Conservation (phyloP, 2,888 invertebrate genomes). For the Andrena camellia region DNA sequence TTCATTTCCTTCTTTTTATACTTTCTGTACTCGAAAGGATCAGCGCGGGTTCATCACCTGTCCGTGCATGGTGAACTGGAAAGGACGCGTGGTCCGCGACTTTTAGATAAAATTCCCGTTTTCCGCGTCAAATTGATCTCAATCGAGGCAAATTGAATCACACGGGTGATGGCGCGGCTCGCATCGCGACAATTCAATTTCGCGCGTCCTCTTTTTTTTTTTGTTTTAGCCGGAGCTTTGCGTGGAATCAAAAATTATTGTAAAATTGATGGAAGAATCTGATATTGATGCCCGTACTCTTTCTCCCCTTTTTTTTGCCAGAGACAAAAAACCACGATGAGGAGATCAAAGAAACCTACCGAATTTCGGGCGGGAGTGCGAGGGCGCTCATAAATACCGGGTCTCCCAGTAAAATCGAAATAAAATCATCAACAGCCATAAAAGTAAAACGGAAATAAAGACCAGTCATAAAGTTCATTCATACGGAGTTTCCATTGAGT, state of each 20-base stretch:
- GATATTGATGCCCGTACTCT: neutral
- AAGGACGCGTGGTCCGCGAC: neutral
- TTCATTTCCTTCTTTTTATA: neutral
- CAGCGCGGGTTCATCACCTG: neutral
- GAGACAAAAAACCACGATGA: conserved; percentile 22
- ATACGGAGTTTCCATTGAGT: conserved; percentile 75
- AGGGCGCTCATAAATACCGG: conserved; percentile 74
- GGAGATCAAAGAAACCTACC: conserved; percentile 78
- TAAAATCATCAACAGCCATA: conserved; percentile 79
- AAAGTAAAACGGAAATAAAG: conserved; percentile 75
- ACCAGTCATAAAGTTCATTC: conserved; percentile 82
- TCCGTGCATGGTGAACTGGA: neutral
- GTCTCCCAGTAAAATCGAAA: conserved; percentile 80
- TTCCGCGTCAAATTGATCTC: conserved; percentile 31
- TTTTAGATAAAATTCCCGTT: conserved; percentile 18
- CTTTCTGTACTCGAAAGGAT: neutral
- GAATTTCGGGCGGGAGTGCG: conserved; percentile 70
- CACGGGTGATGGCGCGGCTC: conserved; percentile 17
- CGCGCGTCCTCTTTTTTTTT: neutral
- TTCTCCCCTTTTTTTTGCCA: neutral
- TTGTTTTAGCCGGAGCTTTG: neutral
- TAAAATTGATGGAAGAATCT: conserved; percentile 36
- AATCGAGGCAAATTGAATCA: conserved; percentile 42
- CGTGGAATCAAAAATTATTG: conserved; percentile 26
- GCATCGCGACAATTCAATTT: conserved; percentile 32